Conservation (phyloP, 2,888 invertebrate genomes). For the Choristoneura rosaceana region DNA sequence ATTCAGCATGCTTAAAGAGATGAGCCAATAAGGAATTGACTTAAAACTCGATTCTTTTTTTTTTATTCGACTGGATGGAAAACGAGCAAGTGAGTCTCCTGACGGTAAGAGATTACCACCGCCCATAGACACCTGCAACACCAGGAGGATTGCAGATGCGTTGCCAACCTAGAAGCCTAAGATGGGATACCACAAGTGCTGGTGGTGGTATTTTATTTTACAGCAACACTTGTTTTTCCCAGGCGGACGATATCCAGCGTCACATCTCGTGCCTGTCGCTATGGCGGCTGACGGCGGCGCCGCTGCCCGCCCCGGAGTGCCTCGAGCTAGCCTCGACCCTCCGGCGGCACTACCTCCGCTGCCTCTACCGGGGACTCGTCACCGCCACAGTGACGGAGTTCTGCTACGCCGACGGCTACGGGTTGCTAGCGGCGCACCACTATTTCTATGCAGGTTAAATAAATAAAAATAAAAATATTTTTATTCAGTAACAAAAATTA, state of each 20-base stretch:
- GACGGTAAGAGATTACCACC: too few species aligned
- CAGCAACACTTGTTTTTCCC: slow-evolving; percentile 40
- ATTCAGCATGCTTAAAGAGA: neutral
- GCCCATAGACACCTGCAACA: too few species aligned
- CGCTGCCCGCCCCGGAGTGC: slow-evolving; percentile 81
- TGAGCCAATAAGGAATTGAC: too few species aligned
- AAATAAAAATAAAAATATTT: too few species aligned
- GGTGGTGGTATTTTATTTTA: too few species aligned
- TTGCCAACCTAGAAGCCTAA: too few species aligned
- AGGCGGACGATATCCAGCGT: slow-evolving; percentile 92
- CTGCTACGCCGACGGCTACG: slow-evolving; percentile 92
- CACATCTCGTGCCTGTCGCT: slow-evolving; percentile 93
- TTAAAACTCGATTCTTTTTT: too few species aligned
- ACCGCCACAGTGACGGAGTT: slow-evolving; percentile 88
- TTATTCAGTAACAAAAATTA: too few species aligned
- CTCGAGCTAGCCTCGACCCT: slow-evolving; percentile 87
- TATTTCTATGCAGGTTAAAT: slow-evolving; percentile 85
- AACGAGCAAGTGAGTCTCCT: too few species aligned
- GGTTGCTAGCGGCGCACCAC: slow-evolving; percentile 91
- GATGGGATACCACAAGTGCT: too few species aligned
- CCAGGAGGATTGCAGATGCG: too few species aligned
- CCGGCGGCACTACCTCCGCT: slow-evolving; percentile 87
- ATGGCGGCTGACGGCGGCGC: slow-evolving; percentile 89
- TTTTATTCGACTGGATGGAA: too few species aligned
- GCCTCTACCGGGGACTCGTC: slow-evolving; percentile 79